These are phyloP conservation scores for Troides helena DNA, from an alignment of 2,888 invertebrate genomes.

Conservation along the genomic window DNA sequence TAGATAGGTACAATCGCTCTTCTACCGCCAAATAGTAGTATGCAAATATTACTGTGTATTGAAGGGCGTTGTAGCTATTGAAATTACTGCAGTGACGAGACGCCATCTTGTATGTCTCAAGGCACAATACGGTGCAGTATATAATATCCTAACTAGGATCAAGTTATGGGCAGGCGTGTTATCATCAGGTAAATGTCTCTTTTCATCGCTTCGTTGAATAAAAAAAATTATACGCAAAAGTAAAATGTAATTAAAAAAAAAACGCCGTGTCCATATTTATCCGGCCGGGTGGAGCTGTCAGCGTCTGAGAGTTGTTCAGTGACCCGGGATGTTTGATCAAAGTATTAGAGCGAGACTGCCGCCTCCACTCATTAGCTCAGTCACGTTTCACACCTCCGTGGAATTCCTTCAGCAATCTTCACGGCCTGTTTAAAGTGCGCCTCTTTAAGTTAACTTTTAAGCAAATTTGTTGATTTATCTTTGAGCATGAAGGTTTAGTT, in stretches of 20 bases:
- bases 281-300: background rate
- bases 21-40: no score
- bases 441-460: constrained; percentile 8
- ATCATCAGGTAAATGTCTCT: no score
- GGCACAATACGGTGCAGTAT: no score
- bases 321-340: constrained; percentile 65
- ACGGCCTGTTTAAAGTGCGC: constrained; percentile 3
- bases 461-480: background rate
- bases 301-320: constrained; percentile 51
- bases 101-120: no score
- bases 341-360: constrained; percentile 55
- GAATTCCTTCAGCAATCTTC: constrained; percentile 38
- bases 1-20: no score
- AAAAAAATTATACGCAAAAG: background rate
- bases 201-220: background rate
- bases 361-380: constrained; percentile 55
- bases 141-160: no score
- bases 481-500: background rate
- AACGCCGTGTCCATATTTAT: constrained; percentile 15
- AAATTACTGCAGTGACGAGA: no score
- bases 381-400: constrained; percentile 61
- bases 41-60: no score
- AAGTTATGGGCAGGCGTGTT: no score
- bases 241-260: background rate
- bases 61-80: no score